These are phyloP conservation scores for Zosterops lateralis DNA, from an alignment of 2,113 vertebrate genomes.

Conservation along the genomic window DNA sequence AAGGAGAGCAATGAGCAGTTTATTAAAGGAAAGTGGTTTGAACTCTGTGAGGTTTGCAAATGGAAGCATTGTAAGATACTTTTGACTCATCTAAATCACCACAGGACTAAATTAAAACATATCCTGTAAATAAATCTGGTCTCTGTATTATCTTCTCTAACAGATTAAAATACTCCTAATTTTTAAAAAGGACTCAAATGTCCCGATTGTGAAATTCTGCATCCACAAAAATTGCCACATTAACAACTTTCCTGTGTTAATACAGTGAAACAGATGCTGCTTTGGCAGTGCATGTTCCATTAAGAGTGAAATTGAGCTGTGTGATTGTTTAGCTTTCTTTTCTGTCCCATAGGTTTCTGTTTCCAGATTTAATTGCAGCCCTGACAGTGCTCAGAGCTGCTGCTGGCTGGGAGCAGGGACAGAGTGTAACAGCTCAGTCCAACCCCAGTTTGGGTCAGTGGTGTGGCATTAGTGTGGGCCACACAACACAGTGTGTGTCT, in stretches of 20 bases:
- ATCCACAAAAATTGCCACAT: background rate
- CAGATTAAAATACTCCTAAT: background rate
- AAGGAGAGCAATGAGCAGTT: constrained; percentile 36
- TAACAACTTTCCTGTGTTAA: background rate
- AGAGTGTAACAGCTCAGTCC: fast-evolving
- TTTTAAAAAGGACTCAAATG: background rate
- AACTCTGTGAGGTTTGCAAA: constrained; percentile 18
- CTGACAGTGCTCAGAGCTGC: background rate
- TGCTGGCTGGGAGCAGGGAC: background rate
- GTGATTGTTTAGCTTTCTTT: background rate
- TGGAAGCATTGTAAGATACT: constrained; percentile 11
- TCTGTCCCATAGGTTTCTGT: background rate
- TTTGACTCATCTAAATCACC: background rate
- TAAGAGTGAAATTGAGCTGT: background rate
- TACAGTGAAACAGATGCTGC: background rate
- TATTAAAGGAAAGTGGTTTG: constrained; percentile 47
- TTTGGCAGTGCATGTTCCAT: background rate
- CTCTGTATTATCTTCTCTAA: background rate
- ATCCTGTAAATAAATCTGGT: background rate
- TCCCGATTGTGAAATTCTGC: background rate
- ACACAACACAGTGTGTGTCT: background rate
- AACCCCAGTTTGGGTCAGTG: background rate
- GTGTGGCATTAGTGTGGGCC: background rate
- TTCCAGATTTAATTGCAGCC: background rate
- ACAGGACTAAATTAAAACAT: constrained; percentile 17